These are phyloP conservation scores for Oophaga sylvatica DNA, from an alignment of 2,797 vertebrate genomes.

Conservation along the genomic window DNA sequence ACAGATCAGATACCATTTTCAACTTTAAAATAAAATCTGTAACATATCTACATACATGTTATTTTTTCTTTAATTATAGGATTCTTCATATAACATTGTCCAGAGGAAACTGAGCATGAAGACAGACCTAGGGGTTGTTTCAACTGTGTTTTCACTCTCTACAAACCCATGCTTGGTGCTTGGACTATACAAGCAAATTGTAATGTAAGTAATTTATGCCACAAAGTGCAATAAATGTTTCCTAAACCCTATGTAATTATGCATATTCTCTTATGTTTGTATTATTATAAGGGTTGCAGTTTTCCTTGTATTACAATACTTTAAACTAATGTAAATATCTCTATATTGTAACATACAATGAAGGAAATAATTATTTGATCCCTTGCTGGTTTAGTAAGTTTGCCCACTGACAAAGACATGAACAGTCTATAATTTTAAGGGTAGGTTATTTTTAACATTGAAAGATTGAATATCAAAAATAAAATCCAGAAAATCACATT, in stretches of 20 bases:
- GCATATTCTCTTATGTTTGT: not conserved
- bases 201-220: constrained; percentile 40
- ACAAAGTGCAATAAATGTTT: not conserved
- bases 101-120: constrained; percentile 69
- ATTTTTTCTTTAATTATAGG: constrained; percentile 64
- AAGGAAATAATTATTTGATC: too few species aligned
- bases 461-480: too few species aligned
- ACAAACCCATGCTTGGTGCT: constrained; percentile 72
- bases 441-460: too few species aligned
- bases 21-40: too few species aligned
- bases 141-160: constrained; percentile 72
- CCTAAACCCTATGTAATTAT: not conserved
- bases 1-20: too few species aligned
- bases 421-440: too few species aligned
- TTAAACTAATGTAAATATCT: not conserved
- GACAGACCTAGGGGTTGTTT: constrained; percentile 66
- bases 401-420: too few species aligned
- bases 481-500: too few species aligned
- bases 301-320: too few species aligned
- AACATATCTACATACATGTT: not conserved
- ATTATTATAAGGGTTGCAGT: not conserved
- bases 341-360: not conserved
- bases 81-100: constrained; percentile 70
- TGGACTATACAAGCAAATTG: constrained; percentile 68
- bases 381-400: too few species aligned